Base-by-base conservation (phyloP, 1,140 invertebrate species). In the Drosophila micromelanica region DNA sequence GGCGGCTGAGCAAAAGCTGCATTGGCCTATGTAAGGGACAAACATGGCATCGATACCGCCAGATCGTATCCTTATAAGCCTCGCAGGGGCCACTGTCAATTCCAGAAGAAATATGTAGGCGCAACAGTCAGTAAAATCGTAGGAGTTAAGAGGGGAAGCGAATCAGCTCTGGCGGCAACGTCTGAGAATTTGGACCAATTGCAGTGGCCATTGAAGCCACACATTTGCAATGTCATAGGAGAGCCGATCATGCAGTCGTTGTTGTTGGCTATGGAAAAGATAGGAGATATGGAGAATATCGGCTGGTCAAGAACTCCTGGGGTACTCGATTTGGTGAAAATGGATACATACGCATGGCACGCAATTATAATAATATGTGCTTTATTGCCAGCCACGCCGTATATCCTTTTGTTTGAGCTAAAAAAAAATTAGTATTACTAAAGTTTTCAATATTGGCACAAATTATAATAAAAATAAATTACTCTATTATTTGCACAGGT, bases 231-330 rank as follows among this genome's bases (percentile, higher is more conserved):
- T 93, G 95, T 62, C n/a, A n/a, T n/a, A n/a, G n/a, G n/a, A n/a
- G n/a, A 11, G 5, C 40, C 3, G 11, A 63, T 97, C 9, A 92
- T 97, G 8, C 93, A 94, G 68, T 82, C 2, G 40, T 77, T 6
- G 54, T 89, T 5, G 96, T 98, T 45, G 97, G 97, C 40, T 98
- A 97, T 92, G 97, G 97, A 9, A 94, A 94, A 4, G 93, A 94
- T 38, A 85, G 92, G 12, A 73, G 80, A 17, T 93, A 93, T 0
- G 35, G 60, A 2, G 92, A 94, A 48, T 95, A 95, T 81, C 95
- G 95, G 94, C 76, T 95, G n/a, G 92, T 96, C 8, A 95, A 95
- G 85, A 96, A 95, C 90, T 92, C 80, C 8, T 94, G 93, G 93
- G 92, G 93, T 1, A 3, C 55, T 42, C 7, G 61, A 9, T 95